A percentile compares a stretch with the other conserved stretches of the same genome.
These are phyloP conservation scores for Meloidogyne exigua DNA, from an alignment of 1,140 invertebrate species.

Conservation along the genomic window DNA sequence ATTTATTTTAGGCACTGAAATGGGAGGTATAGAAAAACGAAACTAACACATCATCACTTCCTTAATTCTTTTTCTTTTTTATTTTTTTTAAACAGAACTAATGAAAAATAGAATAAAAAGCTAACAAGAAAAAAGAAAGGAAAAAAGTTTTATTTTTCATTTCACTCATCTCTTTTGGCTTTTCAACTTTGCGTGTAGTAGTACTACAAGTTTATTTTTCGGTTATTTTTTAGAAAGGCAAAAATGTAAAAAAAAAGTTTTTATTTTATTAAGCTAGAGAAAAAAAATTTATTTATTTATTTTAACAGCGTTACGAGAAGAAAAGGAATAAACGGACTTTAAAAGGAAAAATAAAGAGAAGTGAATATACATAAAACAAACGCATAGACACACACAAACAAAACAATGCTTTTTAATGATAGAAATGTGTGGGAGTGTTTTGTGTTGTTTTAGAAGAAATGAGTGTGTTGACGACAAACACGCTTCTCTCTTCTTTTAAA, in stretches of 20 bases:
- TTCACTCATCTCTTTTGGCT: background rate
- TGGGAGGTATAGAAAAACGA: too few species aligned
- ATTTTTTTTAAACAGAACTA: too few species aligned
- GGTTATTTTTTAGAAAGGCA: background rate
- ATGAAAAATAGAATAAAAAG: background rate
- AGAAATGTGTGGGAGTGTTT: background rate
- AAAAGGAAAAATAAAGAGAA: background rate
- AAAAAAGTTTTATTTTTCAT: background rate
- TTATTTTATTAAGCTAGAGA: background rate
- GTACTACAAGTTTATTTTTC: background rate
- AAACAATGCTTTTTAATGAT: slow-evolving; percentile 3
- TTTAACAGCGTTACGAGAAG: background rate
- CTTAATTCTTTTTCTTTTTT: too few species aligned
- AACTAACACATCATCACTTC: too few species aligned
- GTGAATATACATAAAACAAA: background rate
- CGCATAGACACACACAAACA: background rate
- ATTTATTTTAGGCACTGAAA: too few species aligned
- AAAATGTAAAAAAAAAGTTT: background rate
- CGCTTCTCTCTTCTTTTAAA: background rate
- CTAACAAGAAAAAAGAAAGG: background rate
- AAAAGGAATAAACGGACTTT: background rate
- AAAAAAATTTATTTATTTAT: background rate
- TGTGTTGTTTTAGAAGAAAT: background rate
- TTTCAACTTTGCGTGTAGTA: background rate
- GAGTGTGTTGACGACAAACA: background rate